A percentile compares a stretch with the other conserved stretches of the same genome.
These are phyloP conservation scores for Uloborus diversus DNA, from an alignment of 1,140 invertebrate species.

Conservation along the genomic window DNA sequence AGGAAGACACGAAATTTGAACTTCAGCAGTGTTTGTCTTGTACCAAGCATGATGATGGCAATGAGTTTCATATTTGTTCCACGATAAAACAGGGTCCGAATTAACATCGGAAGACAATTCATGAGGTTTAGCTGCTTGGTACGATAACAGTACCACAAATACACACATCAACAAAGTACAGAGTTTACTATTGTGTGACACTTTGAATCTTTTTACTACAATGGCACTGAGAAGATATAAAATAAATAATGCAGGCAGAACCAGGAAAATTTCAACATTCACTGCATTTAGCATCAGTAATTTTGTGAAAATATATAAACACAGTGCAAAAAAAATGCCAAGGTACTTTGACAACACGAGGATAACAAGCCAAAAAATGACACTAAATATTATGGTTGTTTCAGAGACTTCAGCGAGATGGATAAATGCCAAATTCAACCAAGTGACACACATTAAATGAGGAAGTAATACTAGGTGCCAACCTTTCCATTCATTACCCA, in stretches of 20 bases:
- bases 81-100: not conserved
- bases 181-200: conserved; percentile 28
- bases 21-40: conserved; percentile 35
- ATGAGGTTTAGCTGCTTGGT: conserved; percentile 12
- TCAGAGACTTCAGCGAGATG: conserved; percentile 7
- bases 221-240: conserved; percentile 4
- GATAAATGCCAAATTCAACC: conserved; percentile 52
- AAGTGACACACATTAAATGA: conserved; percentile 33
- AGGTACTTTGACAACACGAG: conserved; percentile 24
- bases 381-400: conserved; percentile 11
- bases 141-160: not conserved
- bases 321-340: conserved; percentile 14
- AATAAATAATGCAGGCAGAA: conserved; percentile 2
- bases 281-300: not conserved
- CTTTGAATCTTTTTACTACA: conserved; percentile 21
- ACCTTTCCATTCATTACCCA: conserved; percentile 8
- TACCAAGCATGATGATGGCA: conserved; percentile 44
- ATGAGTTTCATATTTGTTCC: conserved; percentile 44
- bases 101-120: not conserved
- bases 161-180: conserved; percentile 17
- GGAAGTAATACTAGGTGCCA: conserved; percentile 46
- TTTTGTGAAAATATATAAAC: conserved; percentile 6
- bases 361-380: conserved; percentile 38
- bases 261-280: conserved; percentile 2
- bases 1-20: conserved; percentile 36